These are phyloP conservation scores for Apteryx mantelli DNA, from an alignment of 2,113 vertebrate genomes.

Conservation along the genomic window DNA sequence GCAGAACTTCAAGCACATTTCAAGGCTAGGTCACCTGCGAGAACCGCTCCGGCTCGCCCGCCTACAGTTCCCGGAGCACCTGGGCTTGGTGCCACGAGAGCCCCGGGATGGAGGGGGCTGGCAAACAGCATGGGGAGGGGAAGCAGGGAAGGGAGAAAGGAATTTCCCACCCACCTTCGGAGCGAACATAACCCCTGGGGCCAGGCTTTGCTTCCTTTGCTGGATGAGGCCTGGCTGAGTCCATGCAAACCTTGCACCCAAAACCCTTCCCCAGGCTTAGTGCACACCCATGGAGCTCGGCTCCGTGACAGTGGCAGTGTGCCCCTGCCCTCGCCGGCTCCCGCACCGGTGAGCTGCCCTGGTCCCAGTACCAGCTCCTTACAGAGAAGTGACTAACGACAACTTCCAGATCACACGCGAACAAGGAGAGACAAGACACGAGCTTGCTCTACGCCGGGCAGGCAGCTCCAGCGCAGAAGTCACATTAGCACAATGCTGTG, in stretches of 20 bases:
- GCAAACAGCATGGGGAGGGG: not conserved
- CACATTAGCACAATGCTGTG: not conserved
- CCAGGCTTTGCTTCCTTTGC: not conserved
- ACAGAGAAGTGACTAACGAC: not conserved
- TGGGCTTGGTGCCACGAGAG: not conserved
- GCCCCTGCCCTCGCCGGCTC: not conserved
- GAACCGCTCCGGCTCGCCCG: not conserved
- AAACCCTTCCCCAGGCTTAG: not conserved
- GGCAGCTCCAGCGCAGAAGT: not conserved
- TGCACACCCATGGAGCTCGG: accelerated
- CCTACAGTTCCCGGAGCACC: not conserved
- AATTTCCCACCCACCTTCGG: not conserved
- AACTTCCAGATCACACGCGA: not conserved
- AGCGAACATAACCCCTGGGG: not conserved
- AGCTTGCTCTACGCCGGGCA: not conserved
- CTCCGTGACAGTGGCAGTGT: no score
- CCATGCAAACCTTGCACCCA: not conserved
- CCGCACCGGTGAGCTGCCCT: not conserved
- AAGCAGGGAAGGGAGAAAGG: not conserved
- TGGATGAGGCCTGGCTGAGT: not conserved
- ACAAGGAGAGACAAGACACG: not conserved
- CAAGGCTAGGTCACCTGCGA: not conserved
- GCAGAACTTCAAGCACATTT: not conserved
- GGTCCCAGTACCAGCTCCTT: not conserved
- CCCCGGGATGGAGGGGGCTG: not conserved